Conservation (phyloP, 1,140 invertebrate genomes). For the Trachymyrmex septentrionalis region DNA sequence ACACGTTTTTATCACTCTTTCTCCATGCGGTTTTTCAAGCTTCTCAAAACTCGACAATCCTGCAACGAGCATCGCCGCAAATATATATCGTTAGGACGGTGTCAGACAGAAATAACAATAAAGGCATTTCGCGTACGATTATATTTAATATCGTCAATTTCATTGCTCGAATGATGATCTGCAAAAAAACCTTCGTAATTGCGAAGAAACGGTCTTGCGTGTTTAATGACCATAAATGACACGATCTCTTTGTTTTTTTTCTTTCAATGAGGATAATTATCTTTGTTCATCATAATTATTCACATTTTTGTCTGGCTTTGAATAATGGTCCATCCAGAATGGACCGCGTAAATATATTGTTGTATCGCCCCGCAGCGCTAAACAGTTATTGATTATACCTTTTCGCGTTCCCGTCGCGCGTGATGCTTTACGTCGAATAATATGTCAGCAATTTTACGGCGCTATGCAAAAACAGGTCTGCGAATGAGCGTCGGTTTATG, state of each 20-base stretch:
- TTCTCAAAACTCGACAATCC: neutral
- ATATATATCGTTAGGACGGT: neutral
- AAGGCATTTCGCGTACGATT: neutral
- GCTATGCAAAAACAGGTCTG: constrained; percentile 47
- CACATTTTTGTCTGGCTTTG: neutral
- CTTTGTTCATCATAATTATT: neutral
- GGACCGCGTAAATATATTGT: constrained; percentile 15
- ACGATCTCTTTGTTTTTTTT: neutral
- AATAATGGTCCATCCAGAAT: neutral
- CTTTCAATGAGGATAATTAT: neutral
- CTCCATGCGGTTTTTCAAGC: neutral
- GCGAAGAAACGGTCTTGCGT: neutral
- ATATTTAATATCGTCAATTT: neutral
- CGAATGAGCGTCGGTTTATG: constrained; percentile 44
- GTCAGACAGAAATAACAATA: neutral
- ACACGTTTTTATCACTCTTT: constrained; percentile 8
- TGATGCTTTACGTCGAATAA: constrained; percentile 34
- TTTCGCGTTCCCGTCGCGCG: constrained; percentile 19
- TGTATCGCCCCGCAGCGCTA: neutral
- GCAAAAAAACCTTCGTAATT: neutral
- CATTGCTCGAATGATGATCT: neutral
- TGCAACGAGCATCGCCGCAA: neutral
- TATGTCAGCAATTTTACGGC: constrained; percentile 56
- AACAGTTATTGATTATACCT: constrained; percentile 42
- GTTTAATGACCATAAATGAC: neutral